Conservation (phyloP, 2,888 invertebrate genomes). For the Drosophila buzzatii region DNA sequence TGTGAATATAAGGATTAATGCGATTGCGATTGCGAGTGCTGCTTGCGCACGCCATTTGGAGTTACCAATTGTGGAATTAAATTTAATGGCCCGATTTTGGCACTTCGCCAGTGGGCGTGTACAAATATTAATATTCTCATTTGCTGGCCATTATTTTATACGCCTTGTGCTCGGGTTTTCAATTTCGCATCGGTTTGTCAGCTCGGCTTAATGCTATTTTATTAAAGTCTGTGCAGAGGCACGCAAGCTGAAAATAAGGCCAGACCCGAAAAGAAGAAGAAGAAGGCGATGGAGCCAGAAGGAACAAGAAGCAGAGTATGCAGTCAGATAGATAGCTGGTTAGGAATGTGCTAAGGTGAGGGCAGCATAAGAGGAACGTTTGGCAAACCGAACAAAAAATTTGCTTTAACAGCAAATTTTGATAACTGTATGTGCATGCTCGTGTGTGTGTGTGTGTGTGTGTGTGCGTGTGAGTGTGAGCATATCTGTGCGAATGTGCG, state of each 20-base stretch:
- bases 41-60: conserved; percentile 23
- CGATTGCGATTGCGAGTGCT: conserved; percentile 16
- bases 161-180: conserved; percentile 29
- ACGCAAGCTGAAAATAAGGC: conserved; percentile 20
- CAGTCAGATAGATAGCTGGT: conserved; percentile 22
- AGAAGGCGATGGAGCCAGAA: not conserved
- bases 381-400: conserved; percentile 34
- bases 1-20: conserved; percentile 36
- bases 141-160: conserved; percentile 61
- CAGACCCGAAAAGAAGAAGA: not conserved
- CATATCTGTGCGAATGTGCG: conserved; percentile 37
- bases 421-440: conserved; percentile 15
- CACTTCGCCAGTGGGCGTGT: conserved; percentile 28
- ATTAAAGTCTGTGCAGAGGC: conserved; percentile 42
- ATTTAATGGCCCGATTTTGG: conserved; percentile 50
- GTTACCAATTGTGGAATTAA: conserved; percentile 43
- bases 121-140: conserved; percentile 72
- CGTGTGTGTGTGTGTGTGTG: conserved; percentile 1
- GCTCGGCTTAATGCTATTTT: conserved; percentile 55
- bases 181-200: conserved; percentile 36
- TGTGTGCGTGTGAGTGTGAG: conserved; percentile 16
- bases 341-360: not conserved
- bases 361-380: not conserved
- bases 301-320: conserved; percentile 12
- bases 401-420: conserved; percentile 65